A percentile compares a stretch with the other conserved stretches of the same genome.
Evolutionary conservation across 2,888 invertebrate species (phyloP).

Genomic region (Polietes domitor): DNA sequence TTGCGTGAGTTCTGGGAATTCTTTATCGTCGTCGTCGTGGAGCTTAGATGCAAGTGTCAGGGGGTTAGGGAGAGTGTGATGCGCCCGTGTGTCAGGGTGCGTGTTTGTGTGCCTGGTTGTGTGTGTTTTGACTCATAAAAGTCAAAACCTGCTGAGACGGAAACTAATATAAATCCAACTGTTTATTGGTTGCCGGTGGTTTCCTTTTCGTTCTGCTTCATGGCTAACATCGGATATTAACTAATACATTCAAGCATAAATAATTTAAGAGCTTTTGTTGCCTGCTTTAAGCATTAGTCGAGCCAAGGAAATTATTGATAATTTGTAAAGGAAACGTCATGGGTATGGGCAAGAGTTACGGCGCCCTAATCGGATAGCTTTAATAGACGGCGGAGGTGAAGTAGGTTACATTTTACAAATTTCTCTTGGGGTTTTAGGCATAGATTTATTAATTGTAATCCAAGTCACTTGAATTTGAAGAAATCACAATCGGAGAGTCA

Average conservation of each 20-base stretch:
- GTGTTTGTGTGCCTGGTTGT: slow-evolving; percentile 38
- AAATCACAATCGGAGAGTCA: too few species aligned
- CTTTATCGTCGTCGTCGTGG: not conserved
- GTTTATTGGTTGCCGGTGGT: slow-evolving; percentile 68
- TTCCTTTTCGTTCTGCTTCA: not conserved
- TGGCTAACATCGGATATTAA: slow-evolving; percentile 6
- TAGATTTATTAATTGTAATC: too few species aligned
- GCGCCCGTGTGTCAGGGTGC: too few species aligned
- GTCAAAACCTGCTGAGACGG: slow-evolving; percentile 68
- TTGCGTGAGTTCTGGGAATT: slow-evolving; percentile 29
- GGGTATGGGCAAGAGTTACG: too few species aligned
- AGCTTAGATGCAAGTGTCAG: too few species aligned
- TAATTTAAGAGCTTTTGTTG: slow-evolving; percentile 1
- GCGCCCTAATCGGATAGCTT: too few species aligned
- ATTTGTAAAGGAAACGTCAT: slow-evolving; percentile 7
- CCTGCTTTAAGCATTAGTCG: slow-evolving; percentile 19
- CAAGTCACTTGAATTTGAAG: too few species aligned
- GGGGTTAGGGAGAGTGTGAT: not conserved
- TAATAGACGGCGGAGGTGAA: too few species aligned
- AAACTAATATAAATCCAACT: slow-evolving; percentile 71
- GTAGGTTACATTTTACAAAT: too few species aligned
- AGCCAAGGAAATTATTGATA: slow-evolving; percentile 12
- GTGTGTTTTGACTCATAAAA: slow-evolving; percentile 63
- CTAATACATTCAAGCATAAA: not conserved
- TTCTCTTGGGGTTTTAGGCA: too few species aligned